Conservation (phyloP, 2,113 vertebrate species). For the Siniperca knerii region DNA sequence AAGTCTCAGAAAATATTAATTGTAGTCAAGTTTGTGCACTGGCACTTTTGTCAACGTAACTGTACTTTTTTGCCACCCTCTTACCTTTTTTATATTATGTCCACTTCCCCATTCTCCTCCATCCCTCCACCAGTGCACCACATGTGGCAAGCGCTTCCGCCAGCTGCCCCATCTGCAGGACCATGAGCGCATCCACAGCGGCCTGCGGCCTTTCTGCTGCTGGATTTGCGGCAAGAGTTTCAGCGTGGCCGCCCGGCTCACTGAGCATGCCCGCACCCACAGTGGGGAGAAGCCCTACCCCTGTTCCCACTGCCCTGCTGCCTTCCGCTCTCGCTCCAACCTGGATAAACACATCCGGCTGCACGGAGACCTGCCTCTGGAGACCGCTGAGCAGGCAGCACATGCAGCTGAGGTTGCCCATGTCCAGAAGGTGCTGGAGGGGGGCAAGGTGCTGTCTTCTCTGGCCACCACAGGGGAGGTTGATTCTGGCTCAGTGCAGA, state of each 20-base stretch:
- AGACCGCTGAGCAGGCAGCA: constrained; percentile 48
- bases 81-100: constrained; percentile 6
- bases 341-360: constrained; percentile 85
- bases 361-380: constrained; percentile 69
- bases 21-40: constrained; percentile 29
- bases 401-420: constrained; percentile 67
- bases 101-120: background rate
- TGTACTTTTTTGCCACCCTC: constrained; percentile 24
- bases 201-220: constrained; percentile 85
- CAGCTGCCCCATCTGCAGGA: constrained; percentile 87
- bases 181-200: constrained; percentile 87
- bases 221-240: constrained; percentile 88
- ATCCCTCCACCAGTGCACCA: constrained; percentile 73
- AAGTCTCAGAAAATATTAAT: constrained; percentile 42
- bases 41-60: constrained; percentile 30
- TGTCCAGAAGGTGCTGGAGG: constrained; percentile 78
- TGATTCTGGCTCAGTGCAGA: constrained; percentile 76
- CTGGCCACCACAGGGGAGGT: constrained; percentile 48
- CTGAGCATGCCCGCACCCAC: constrained; percentile 86
- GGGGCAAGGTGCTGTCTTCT: constrained; percentile 74
- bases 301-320: constrained; percentile 79
- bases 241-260: constrained; percentile 85
- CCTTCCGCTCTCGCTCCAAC: constrained; percentile 87
- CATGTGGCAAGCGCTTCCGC: constrained; percentile 85
- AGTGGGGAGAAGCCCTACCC: constrained; percentile 86